Percentiles rank a stretch among this genome's conserved stretches.
Evolutionary conservation across 64 coral and sea anemone species (phyloP).

Genomic region (Dendrophyllia cribrosa): DNA sequence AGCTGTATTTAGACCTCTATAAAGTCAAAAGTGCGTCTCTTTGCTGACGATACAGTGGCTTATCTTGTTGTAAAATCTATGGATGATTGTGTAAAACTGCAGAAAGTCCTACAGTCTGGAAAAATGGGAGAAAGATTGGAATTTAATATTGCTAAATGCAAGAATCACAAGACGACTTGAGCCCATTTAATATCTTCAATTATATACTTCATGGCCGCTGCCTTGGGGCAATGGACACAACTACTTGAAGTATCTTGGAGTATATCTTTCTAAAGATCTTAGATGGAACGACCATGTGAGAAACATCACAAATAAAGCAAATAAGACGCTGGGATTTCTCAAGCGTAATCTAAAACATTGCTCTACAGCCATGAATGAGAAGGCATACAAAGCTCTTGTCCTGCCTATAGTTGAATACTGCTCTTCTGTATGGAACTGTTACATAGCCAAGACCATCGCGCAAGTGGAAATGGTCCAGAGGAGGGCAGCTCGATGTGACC

Average conservation of each 20-base stretch:
- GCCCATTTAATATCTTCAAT: conserved; percentile 42
- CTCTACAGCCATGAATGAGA: not conserved
- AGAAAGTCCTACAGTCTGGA: conserved; percentile 30
- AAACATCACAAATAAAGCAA: too few relatives aligned
- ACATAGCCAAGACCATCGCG: too few relatives aligned
- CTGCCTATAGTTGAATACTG: too few relatives aligned
- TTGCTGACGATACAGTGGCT: conserved; percentile 30
- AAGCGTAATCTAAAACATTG: too few relatives aligned
- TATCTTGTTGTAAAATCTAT: conserved; percentile 22
- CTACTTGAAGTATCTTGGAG: conserved; percentile 64
- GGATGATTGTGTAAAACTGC: conserved; percentile 12
- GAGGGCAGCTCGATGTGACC: not conserved
- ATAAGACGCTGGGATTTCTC: too few relatives aligned
- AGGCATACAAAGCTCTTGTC: too few relatives aligned
- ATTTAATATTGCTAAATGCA: conserved; percentile 63
- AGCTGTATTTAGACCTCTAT: too few relatives aligned
- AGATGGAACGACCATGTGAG: conserved; percentile 51
- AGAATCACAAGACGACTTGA: conserved; percentile 39
- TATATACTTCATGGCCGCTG: conserved; percentile 28
- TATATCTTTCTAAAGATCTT: conserved; percentile 54
- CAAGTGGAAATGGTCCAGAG: too few relatives aligned
- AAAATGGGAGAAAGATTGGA: conserved; percentile 43
- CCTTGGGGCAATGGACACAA: conserved; percentile 18
- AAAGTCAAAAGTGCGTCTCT: conserved; percentile 26
- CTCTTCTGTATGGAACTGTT: too few relatives aligned